These are phyloP conservation scores for Eubasilissa regina DNA, from an alignment of 1,140 invertebrate genomes.

Conservation along the genomic window DNA sequence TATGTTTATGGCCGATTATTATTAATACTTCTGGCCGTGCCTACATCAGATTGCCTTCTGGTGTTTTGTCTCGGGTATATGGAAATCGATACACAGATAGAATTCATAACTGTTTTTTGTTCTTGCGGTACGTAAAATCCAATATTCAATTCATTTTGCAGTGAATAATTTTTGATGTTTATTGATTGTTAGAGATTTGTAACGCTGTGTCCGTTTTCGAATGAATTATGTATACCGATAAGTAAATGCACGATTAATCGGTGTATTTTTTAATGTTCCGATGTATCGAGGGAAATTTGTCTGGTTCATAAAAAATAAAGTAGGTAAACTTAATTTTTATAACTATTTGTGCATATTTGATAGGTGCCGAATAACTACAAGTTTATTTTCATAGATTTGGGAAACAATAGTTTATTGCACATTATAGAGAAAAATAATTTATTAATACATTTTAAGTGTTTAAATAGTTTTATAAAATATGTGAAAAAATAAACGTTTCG, in stretches of 20 bases:
- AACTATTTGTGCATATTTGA: too few species aligned
- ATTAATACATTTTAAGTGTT: too few species aligned
- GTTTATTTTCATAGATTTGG: too few species aligned
- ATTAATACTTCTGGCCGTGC: neutral
- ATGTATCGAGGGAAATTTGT: too few species aligned
- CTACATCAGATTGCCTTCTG: slow-evolving; percentile 26
- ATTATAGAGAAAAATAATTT: too few species aligned
- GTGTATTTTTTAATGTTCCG: too few species aligned
- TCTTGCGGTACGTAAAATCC: neutral
- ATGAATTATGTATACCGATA: neutral
- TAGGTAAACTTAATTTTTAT: too few species aligned
- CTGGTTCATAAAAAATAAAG: too few species aligned
- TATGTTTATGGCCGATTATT: neutral
- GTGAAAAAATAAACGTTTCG: too few species aligned
- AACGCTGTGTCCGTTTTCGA: slow-evolving; percentile 12
- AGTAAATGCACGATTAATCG: neutral
- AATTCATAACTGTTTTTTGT: slow-evolving; percentile 28
- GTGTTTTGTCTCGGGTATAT: slow-evolving; percentile 4
- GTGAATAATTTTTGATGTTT: slow-evolving; percentile 26
- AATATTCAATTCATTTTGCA: slow-evolving; percentile 23
- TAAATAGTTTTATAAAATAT: too few species aligned
- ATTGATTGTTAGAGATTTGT: slow-evolving; percentile 16
- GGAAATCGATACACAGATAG: slow-evolving; percentile 25
- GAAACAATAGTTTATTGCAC: too few species aligned
- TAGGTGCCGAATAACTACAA: too few species aligned